Evolutionary conservation across 1,140 invertebrate species (phyloP).

Genomic region (Maniola jurtina): DNA sequence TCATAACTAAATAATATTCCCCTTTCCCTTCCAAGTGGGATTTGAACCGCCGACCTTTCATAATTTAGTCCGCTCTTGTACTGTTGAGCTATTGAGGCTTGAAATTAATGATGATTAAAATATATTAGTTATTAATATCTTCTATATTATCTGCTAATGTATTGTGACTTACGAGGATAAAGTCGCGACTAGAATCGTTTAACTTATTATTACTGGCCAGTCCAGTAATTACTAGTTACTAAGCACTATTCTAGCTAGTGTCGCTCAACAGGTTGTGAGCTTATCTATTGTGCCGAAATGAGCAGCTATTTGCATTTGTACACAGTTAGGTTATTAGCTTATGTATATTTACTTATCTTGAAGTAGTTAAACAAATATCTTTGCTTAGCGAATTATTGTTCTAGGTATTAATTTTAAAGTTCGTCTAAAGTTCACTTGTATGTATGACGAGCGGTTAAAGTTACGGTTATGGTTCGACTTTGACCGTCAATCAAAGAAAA

Average conservation of each 20-base stretch:
- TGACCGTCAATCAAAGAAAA: too few species aligned
- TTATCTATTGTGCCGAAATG: conserved; percentile 14
- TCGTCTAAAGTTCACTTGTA: too few species aligned
- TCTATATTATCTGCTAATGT: too few species aligned
- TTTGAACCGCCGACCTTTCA: too few species aligned
- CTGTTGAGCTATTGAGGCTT: too few species aligned
- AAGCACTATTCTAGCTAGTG: conserved; percentile 8
- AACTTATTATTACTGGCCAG: neutral
- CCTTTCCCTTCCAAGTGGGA: too few species aligned
- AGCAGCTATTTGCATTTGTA: conserved; percentile 15
- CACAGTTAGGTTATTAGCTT: conserved; percentile 16
- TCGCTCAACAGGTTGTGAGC: conserved; percentile 17
- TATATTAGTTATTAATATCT: too few species aligned
- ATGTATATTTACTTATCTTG: conserved; percentile 11
- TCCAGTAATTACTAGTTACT: conserved; percentile 1
- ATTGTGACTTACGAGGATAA: neutral
- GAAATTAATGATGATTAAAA: too few species aligned
- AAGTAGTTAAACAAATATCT: conserved; percentile 7
- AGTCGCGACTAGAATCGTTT: neutral
- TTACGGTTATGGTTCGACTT: too few species aligned
- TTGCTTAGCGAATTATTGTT: neutral
- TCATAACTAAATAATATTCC: too few species aligned
- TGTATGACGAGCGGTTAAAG: too few species aligned
- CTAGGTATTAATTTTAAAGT: neutral
- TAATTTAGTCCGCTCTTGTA: too few species aligned